Base-by-base conservation (phyloP, 1,140 invertebrate genomes). In the Caenorhabditis remanei region DNA sequence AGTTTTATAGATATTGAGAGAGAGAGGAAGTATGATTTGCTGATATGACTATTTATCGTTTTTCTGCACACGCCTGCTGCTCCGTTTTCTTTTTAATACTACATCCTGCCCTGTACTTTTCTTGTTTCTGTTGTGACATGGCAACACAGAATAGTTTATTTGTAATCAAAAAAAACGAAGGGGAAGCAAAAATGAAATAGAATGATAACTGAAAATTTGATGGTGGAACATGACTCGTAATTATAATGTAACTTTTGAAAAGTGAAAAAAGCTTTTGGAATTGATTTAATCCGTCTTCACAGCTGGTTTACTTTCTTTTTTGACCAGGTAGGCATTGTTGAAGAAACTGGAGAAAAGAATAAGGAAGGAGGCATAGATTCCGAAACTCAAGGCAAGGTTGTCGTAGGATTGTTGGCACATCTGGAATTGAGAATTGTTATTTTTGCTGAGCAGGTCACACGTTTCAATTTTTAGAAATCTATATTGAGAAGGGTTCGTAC, bases 301-400 rank as follows among this genome's bases (percentile, higher is more conserved):
- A 48, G 43, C 71, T 14, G 46, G 19, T 24, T 86, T 89, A 56
- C 84, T 67, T 16, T 53, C 48, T 32, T 84, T 71, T 32, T 84
- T 85, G 5, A 82, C 61, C 13, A 89, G 55, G 40, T 94, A 94
- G 8, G 93, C 91, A 55, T 91, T 90, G 84, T 93, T 93, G 88
- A 94, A 94, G 90, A 94, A 94, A 83, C 93, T 91, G 46, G 92
- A 90, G 90, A 94, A 94, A 19, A 94, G 91, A 19, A 93, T 61
- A 79, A 93, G 92, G 89, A 94, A 94, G 79, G 92, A 93, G 92
- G 96, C 96, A 93, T 98, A 99, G 96, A 98, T 98, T 46, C 96
- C 94, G 89, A 97, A 95, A 32, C 96, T 96, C 19, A 97, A 94
- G 90, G 95, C 96, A 83, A 98, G 95, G 93, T 98, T 98, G 65